Base-by-base conservation (phyloP, 2,797 vertebrate species). In the Cuculus canorus region DNA sequence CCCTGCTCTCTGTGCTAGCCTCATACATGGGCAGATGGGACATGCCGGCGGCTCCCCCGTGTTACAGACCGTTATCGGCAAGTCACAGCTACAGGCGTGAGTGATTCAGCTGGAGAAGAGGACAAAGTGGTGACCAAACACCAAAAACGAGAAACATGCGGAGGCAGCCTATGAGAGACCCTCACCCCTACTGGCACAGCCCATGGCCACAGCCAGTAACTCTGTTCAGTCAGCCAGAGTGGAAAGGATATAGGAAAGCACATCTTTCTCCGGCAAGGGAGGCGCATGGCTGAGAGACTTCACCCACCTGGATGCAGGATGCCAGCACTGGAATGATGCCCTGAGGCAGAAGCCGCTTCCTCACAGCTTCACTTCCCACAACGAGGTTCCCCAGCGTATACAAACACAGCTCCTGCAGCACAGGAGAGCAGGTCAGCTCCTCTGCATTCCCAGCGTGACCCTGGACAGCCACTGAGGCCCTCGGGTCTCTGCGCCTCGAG, bases 311-410 rank as follows among this genome's bases (percentile, higher is more conserved):
- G 56, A 99, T 97, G 89, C 99, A 99, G 86, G 89, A 98, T 32
- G 97, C 96, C 95, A 99, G 96, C 57, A 98, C 98, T 48, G 98
- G 98, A 86, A 99, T 96, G 52, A 99, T 98, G 90, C 99, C 99
- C 96, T 99, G 99, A 17, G 98, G 98, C 92, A 99, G 90, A 37
- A 99, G 98, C 77, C 98, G 99, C 71, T 98, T 98, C 97, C 98
- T 98, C 33, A 98, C 98, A 50, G 93, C 93, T 72, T 98, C 94
- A 17, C 98, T 98, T 90, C 99, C 99, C 45, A 99, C 98, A 3
- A 98, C 98, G 53, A 99, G 97, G 95, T 99, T 99, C 60, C 99
- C 99, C 82, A 99, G 96, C 0, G 99, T 99, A 97, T 99, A 99
- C 78, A 99, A 97, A 96, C 99, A 99, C 93, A 99, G 96, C 96